These are phyloP conservation scores for Corvus moneduloides DNA, from an alignment of 2,113 vertebrate genomes.

Conservation along the genomic window DNA sequence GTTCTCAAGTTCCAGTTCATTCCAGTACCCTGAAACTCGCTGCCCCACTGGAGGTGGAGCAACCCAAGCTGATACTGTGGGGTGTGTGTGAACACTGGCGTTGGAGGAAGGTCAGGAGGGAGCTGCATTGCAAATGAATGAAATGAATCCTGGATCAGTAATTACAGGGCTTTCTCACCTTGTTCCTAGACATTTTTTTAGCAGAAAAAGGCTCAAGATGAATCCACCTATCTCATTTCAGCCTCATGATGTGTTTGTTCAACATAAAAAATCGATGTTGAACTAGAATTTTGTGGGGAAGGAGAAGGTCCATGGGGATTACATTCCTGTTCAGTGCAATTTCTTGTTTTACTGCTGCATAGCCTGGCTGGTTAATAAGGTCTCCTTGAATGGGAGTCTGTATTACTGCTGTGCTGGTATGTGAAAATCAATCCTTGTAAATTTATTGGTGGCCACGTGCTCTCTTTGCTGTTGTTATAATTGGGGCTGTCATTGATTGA, in stretches of 20 bases:
- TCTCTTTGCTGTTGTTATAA: neutral
- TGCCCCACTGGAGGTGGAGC: neutral
- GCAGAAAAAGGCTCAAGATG: neutral
- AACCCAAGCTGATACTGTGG: fast-evolving
- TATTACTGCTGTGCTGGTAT: constrained; percentile 5
- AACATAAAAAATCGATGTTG: constrained; percentile 45
- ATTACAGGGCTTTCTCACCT: neutral
- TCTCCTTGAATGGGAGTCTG: neutral
- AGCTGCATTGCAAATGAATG: neutral
- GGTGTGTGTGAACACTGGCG: fast-evolving
- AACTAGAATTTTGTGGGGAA: constrained; percentile 14
- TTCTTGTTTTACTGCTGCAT: constrained; percentile 43
- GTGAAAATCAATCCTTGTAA: neutral
- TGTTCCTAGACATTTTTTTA: neutral
- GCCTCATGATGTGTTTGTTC: constrained; percentile 45
- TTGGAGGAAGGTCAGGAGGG: neutral
- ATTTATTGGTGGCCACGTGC: neutral
- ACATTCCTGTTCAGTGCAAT: constrained; percentile 41
- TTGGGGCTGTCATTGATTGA: neutral
- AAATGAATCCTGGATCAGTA: neutral
- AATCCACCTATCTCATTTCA: neutral
- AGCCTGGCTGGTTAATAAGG: constrained; percentile 16
- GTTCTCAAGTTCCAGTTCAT: neutral
- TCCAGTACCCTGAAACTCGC: neutral
- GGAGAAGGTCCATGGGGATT: constrained; percentile 21